Conservation (phyloP, 2,113 vertebrate genomes). For the human (Homo sapiens) region GRCh38 chr16:65036501-65037000, state of each 20-base stretch:
- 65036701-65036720: background rate
- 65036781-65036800: no score
- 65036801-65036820: background rate
- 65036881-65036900: background rate
- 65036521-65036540: background rate
- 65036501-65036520: background rate
- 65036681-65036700: background rate
- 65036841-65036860: background rate
- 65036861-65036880: background rate
- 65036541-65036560: rapidly evolving
- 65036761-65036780: background rate
- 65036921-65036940: background rate
- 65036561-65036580: background rate
- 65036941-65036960: background rate
- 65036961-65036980: background rate
- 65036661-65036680: background rate
- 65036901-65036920: background rate
- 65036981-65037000: background rate
- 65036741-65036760: no score
- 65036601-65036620: background rate
- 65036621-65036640: background rate
- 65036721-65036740: background rate
- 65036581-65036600: rapidly evolving
- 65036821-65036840: background rate
- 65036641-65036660: background rate